Evolutionary conservation across 2,888 invertebrate genomes (phyloP), one percentile per base, ranked within the genome.

Genomic region (Spatulosminthurus flaviceps): DNA sequence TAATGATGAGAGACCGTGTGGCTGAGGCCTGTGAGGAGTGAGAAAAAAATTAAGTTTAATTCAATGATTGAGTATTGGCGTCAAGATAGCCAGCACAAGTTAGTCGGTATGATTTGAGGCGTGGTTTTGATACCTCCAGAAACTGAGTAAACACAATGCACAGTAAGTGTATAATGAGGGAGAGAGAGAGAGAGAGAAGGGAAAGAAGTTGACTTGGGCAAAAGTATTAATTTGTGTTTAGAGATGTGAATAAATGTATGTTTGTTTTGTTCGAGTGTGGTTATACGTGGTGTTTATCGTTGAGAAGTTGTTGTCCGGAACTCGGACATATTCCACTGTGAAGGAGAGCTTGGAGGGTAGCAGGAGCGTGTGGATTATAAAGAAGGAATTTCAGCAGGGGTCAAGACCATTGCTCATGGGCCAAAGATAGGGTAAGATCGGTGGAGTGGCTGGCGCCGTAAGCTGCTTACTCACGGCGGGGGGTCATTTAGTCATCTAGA

Each of bases 401-500:
- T 83, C 83, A 83, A 84, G 83, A 81, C 80, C 81, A 83, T 83
- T 82, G 82, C 83, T 84, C 82, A 83, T 81, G 81, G 79, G 78
- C 81, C 81, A 74, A 82, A 79, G 83, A 81, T 82, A 82, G 81
- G 81, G 79, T 77, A 80, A 81, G 84, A 82, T 83, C 82, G 80
- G 85, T 85, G 81, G 83, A 79, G 82, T 34, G 76, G 66, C 82
- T 85, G 85, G 85, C 85, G 85, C 85, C 85, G 83, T 83, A 79
- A 84, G 85, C 84, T 85, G 85, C 83, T 84, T 85, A 82, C 81
- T 83, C 83, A 78, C 85, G 77, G 81, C 83, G 80, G 85, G 85
- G 83, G 84, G 83, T 84, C 85, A 85, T 85, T 85, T 85, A 84
- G 83, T 85, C 83, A 84, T 84, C 83, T 83, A 80, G 82, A 84